Base-by-base conservation (phyloP, 2,888 invertebrate species). In the Xestia sexstrigata region DNA sequence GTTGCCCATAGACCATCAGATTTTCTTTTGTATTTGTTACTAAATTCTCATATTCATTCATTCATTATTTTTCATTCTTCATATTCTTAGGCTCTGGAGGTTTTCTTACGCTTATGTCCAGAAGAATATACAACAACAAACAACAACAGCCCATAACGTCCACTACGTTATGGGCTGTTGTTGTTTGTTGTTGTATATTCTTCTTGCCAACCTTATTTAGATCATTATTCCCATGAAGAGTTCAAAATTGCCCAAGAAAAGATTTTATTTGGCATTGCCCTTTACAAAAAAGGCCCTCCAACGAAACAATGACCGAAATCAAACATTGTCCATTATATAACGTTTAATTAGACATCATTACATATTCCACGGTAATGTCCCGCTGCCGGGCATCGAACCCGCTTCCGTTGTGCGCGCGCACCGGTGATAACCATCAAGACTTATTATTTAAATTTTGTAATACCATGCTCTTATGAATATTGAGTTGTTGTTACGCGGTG, bases 381-480 rank as follows among this genome's bases (percentile, higher is more conserved):
- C 92, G 92, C 91, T 88, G 85, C 86, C 93, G 95, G 95, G 90
- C 96, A 82, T 93, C 95, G 95, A 95, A 95, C 96, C 87, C 93
- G 90, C 92, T 93, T 94, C 95, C 95, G 95, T 88, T 92, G 83
- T 76, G 83, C 82, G 73, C 78, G 84, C 81, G 79, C 87, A 83
- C 78, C 81, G 87, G 83, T 89, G 92, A 91, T 91, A 92, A 90
- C 88, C 84, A 93, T 93, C 91, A 80, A 76, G 81, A 83, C 85
- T 87, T 88, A 88, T 87, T 87, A 86, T 87, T 88, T 81, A 81
- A 78, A 87, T 87, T 80, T 84, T 82, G 80, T 87, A 84, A 81
- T 82, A 74, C 74, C 67, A 78, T 86, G 86, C 76, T 83, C 74
- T 78, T 81, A 80, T 78, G 77, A 66, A 86, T 84, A 78, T 84